A percentile compares a stretch with the other conserved stretches of the same genome.
These are phyloP conservation scores for Aphrophora alni DNA, from an alignment of 2,888 invertebrate species.

Conservation along the genomic window DNA sequence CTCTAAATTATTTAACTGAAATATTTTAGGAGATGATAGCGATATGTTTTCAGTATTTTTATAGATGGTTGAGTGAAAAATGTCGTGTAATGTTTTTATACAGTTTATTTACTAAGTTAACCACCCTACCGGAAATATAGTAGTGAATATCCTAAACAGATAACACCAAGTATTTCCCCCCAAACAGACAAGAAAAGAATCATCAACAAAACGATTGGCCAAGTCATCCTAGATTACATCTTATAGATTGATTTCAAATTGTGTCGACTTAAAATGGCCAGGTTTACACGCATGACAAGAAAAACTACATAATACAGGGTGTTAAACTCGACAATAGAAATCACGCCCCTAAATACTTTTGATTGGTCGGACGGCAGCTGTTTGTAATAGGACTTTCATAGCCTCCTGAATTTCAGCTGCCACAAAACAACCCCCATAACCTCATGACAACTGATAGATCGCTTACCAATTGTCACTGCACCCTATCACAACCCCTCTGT, in stretches of 20 bases:
- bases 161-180: no score
- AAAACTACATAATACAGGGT: neutral
- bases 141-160: no score
- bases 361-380: neutral
- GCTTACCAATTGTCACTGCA: neutral
- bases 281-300: neutral
- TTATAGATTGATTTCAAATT: neutral
- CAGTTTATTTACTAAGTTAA: no score
- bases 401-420: neutral
- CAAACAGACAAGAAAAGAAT: no score
- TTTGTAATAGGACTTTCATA: neutral
- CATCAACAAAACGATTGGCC: neutral
- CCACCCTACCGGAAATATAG: no score
- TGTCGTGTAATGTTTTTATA: no score
- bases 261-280: neutral
- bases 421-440: neutral
- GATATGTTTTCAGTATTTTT: no score
- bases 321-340: neutral
- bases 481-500: neutral
- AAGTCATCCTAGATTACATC: neutral
- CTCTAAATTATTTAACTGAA: no score
- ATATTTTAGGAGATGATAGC: no score
- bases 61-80: no score
- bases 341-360: neutral
- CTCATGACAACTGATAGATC: neutral